Percentiles rank a stretch among this genome's conserved stretches.
Evolutionary conservation across 2,113 vertebrate genomes (phyloP).

Genomic region (Silurus asotus): DNA sequence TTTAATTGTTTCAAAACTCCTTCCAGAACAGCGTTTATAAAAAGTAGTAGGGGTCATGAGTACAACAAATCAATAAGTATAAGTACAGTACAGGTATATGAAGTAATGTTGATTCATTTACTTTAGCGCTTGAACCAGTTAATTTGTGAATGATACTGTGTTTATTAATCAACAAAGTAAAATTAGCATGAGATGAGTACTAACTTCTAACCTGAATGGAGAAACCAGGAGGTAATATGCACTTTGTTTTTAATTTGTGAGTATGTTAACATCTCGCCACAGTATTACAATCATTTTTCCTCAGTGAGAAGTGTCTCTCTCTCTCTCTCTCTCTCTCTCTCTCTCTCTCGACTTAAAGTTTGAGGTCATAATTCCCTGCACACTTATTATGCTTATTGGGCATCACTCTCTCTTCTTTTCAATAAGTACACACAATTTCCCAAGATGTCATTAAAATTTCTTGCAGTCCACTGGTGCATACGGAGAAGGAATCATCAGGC

Average conservation of each 20-base stretch:
- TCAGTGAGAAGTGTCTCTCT: background rate
- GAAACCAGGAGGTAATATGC: background rate
- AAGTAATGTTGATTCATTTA: background rate
- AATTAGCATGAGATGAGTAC: background rate
- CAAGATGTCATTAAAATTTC: constrained; percentile 22
- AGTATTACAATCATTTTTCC: background rate
- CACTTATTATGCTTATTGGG: background rate
- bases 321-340: background rate
- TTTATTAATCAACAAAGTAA: background rate
- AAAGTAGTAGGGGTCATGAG: too few species aligned
- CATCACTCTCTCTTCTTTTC: constrained; percentile 8
- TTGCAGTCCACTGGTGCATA: constrained; percentile 20
- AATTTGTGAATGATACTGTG: too few species aligned
- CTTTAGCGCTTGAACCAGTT: background rate
- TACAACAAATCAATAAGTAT: background rate
- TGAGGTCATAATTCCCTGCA: background rate
- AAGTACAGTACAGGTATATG: background rate
- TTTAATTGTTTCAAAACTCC: too few species aligned
- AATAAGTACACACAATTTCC: constrained; percentile 22
- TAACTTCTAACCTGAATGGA: background rate
- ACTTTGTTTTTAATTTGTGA: background rate
- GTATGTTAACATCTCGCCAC: background rate
- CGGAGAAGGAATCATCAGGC: constrained; percentile 13
- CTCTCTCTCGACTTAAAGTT: background rate
- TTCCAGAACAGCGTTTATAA: too few species aligned